Conservation (phyloP, 2,113 vertebrate species). For the Apodemus speciosus region DNA sequence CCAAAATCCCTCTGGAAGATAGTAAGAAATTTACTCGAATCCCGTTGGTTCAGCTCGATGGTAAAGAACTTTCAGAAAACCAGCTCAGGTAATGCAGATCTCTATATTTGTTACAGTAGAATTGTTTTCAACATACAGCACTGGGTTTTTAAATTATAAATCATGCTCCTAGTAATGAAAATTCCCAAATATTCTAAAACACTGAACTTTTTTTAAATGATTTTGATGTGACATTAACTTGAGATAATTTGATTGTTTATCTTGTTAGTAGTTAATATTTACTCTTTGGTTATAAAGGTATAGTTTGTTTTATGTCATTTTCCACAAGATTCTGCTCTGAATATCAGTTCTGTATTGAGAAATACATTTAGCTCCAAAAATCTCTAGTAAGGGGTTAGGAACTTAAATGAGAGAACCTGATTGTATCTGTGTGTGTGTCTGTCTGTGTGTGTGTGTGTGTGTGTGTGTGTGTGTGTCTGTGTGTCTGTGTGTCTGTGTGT, state of each 20-base stretch:
- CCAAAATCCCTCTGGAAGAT: slow-evolving; percentile 79
- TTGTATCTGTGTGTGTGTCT: background rate
- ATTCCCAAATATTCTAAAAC: slow-evolving; percentile 16
- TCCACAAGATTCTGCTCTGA: background rate
- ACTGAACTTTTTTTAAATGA: background rate
- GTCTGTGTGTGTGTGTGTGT: background rate
- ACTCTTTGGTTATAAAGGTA: background rate
- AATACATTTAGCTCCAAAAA: background rate
- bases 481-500: background rate
- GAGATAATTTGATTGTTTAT: slow-evolving; percentile 9
- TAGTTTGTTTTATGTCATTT: background rate
- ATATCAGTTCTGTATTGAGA: background rate
- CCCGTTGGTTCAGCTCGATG: slow-evolving; percentile 83
- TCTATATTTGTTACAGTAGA: slow-evolving; percentile 56
- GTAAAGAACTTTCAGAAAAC: slow-evolving; percentile 58
- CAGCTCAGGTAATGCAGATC: slow-evolving; percentile 60
- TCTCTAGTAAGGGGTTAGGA: background rate
- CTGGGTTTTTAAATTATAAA: background rate
- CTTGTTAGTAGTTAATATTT: background rate
- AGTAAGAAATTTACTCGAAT: slow-evolving; percentile 81
- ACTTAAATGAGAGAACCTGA: background rate
- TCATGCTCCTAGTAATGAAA: background rate
- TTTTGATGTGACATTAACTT: background rate
- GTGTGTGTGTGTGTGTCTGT: background rate
- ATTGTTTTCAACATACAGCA: slow-evolving; percentile 42